A percentile compares a stretch with the other conserved stretches of the same genome.
Conservation (phyloP, 2,113 vertebrate genomes). For the Emydocephalus ijimae region DNA sequence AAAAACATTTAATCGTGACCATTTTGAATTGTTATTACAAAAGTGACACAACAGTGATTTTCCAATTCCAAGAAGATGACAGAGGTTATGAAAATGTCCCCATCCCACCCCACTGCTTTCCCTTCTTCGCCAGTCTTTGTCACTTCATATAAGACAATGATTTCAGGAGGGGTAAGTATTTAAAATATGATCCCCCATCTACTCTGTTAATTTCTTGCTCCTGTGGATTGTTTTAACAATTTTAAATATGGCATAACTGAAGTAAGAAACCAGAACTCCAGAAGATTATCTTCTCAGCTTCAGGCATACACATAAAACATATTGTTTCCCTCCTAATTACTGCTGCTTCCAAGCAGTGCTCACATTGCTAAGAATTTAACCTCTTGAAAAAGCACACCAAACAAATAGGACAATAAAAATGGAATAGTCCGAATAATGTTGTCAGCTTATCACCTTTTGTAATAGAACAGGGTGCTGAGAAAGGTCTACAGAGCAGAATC, state of each 20-base stretch:
- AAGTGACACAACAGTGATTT: not conserved
- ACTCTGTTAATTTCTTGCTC: not conserved
- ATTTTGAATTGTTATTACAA: not conserved
- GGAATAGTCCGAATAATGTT: conserved; percentile 16
- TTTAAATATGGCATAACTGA: not conserved
- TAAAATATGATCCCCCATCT: not conserved
- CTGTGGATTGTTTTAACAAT: conserved; percentile 2
- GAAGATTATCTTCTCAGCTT: conserved; percentile 4
- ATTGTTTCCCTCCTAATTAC: not conserved
- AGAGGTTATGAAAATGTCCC: not conserved
- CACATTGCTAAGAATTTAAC: conserved; percentile 9
- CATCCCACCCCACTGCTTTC: not conserved
- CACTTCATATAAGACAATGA: not conserved
- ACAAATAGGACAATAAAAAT: not conserved
- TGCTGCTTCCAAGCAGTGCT: not conserved
- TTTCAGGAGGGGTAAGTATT: not conserved
- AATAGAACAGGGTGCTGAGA: not conserved
- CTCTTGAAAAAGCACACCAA: conserved; percentile 11
- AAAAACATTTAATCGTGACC: not conserved
- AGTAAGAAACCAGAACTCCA: not conserved
- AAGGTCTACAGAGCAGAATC: not conserved
- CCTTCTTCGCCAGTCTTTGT: not conserved
- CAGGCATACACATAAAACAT: not conserved
- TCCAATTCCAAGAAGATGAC: not conserved
- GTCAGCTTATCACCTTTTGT: not conserved